Percentiles rank a stretch among this genome's conserved stretches.
phyloP scores from a whole-genome alignment of 2,888 invertebrate genomes.

The Leptarthrus brevirostris region DNA sequence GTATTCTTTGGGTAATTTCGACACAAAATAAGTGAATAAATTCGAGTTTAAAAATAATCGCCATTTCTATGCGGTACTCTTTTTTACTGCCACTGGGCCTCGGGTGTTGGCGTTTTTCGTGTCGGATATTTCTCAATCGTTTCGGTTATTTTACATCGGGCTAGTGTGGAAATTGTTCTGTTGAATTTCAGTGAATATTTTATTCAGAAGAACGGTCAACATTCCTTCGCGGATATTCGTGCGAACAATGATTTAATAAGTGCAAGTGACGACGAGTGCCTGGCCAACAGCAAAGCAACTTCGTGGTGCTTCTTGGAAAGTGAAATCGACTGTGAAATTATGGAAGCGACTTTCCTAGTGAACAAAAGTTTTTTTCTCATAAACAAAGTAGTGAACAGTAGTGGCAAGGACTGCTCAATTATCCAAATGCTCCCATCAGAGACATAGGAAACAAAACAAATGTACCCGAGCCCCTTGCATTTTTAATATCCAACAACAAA shows the following conservation, averaged over 20 bases:
- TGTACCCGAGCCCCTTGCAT: slow-evolving; percentile 22
- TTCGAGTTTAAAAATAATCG: slow-evolving; percentile 43
- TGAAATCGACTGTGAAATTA: slow-evolving; percentile 48
- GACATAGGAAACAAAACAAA: slow-evolving; percentile 27
- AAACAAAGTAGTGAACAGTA: background rate
- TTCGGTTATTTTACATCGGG: slow-evolving; percentile 27
- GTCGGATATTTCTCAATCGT: slow-evolving; percentile 38
- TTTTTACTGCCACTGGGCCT: slow-evolving; percentile 51
- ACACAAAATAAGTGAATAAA: slow-evolving; percentile 38
- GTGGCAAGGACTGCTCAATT: slow-evolving; percentile 1
- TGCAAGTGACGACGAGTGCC: slow-evolving; percentile 9
- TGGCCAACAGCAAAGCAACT: background rate
- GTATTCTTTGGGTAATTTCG: slow-evolving; percentile 41
- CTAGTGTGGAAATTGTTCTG: background rate
- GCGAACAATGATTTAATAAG: slow-evolving; percentile 2
- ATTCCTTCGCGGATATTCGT: background rate
- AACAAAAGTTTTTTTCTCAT: background rate
- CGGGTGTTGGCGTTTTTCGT: slow-evolving; percentile 58
- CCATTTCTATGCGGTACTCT: slow-evolving; percentile 45
- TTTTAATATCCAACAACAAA: slow-evolving; percentile 43
- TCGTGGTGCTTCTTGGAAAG: slow-evolving; percentile 24
- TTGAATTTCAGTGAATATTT: background rate
- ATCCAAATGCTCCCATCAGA: slow-evolving; percentile 10
- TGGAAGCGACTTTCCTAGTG: slow-evolving; percentile 30
- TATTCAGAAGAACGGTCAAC: background rate